Evolutionary conservation across 2,888 invertebrate species (phyloP), one percentile per base, ranked within the genome.

Genomic region (Cyclophora punctaria): DNA sequence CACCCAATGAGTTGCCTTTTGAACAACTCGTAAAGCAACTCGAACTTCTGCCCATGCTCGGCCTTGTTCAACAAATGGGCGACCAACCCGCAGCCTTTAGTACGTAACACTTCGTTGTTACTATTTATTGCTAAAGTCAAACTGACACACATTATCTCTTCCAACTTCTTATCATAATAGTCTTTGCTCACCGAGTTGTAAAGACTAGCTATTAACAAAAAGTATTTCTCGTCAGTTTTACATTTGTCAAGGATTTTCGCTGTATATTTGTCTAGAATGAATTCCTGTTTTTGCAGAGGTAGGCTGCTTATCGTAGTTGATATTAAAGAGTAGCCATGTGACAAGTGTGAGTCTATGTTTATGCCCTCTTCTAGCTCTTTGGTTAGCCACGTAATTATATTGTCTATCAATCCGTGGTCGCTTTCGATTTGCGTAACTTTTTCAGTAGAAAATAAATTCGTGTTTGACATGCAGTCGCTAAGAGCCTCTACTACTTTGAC

Each of bases 61-160:
- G 75, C 80, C 73, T 92, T 92, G 66, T 93, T 92, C 45, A 92
- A 63, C 50, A 92, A 74, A 73, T 91, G 90, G 0, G 91, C 90
- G 49, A 91, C 66, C 48, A 92, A 69, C 56, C 84, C 78, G 63
- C 87, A 89, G 37, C 37, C 5, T 55, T 84, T 83, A 6, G 68
- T 69, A 54, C 83, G 82, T 3, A 85, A 63, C 34, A 70, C 53
- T 3, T 71, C 70, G 55, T 73, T 69, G 0, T 75, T 67, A 62
- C 78, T 78, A 0, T 74, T 63, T 43, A 90, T 62, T 42, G 87
- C 75, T 5, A 88, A 47, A 34, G 74, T 69, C 41, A 81, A 65
- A 7, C 88, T 74, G 42, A 85, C 52, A 3, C 53, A 61, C 62
- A 90, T 63, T 3, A 90, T 69, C 7, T 80, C 75, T 43, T 79